phyloP scores from a whole-genome alignment of 2,797 vertebrate genomes.

The Sebastes diploproa region DNA sequence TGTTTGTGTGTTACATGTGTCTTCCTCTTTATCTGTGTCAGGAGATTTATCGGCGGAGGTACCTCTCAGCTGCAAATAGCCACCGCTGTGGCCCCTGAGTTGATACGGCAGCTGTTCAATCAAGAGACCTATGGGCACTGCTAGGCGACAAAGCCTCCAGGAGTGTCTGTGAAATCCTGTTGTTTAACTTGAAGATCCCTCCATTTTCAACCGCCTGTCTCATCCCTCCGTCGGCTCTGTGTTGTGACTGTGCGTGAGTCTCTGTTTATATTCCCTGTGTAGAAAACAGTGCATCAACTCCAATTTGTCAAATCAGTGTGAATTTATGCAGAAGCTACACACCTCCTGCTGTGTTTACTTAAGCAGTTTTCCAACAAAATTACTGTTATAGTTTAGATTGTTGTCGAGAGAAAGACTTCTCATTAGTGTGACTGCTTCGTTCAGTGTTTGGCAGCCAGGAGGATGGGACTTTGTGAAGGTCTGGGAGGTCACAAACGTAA shows the following conservation, averaged over 20 bases:
- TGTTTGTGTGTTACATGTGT: slow-evolving; percentile 18
- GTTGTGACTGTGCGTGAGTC: neutral
- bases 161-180: slow-evolving; percentile 43
- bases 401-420: slow-evolving; percentile 21
- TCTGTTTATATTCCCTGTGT: slow-evolving; percentile 35
- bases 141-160: slow-evolving; percentile 39
- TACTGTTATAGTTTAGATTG: slow-evolving; percentile 34
- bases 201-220: slow-evolving; percentile 19
- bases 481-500: neutral
- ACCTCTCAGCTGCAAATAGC: slow-evolving; percentile 62
- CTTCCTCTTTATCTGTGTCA: slow-evolving; percentile 42
- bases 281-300: slow-evolving; percentile 51
- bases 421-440: neutral
- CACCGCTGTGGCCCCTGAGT: slow-evolving; percentile 42
- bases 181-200: slow-evolving; percentile 41
- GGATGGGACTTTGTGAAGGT: neutral
- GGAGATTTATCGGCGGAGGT: slow-evolving; percentile 59
- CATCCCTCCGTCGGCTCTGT: slow-evolving; percentile 27
- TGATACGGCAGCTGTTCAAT: slow-evolving; percentile 69
- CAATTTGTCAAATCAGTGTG: slow-evolving; percentile 55
- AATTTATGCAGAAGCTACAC: slow-evolving; percentile 46
- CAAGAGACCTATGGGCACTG: slow-evolving; percentile 42
- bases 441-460: neutral
- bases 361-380: slow-evolving; percentile 43
- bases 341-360: slow-evolving; percentile 48